Evolutionary conservation across 2,888 invertebrate species (phyloP).

Genomic region (Leucoptera coffeella): DNA sequence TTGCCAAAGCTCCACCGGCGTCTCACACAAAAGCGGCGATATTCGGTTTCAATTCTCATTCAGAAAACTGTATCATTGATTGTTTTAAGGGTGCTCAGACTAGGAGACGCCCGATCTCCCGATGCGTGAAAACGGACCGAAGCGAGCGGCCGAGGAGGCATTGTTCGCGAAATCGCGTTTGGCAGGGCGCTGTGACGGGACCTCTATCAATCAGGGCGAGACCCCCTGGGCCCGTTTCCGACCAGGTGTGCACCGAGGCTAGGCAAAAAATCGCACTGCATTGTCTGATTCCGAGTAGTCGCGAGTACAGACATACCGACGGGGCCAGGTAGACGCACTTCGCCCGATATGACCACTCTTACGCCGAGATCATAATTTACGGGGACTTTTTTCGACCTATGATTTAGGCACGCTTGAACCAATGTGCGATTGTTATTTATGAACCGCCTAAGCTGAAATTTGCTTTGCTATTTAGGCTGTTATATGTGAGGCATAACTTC

Average conservation of each 20-base stretch:
- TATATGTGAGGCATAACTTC: no score
- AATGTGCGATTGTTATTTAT: no score
- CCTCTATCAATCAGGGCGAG: conserved; percentile 31
- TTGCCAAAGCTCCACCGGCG: no score
- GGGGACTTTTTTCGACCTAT: no score
- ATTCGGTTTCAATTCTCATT: no score
- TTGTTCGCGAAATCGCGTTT: conserved; percentile 26
- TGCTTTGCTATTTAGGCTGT: no score
- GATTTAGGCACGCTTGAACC: no score
- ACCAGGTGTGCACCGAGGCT: conserved; percentile 35
- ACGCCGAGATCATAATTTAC: no score
- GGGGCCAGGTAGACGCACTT: conserved; percentile 25
- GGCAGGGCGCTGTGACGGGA: conserved; percentile 15
- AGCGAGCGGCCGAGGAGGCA: conserved; percentile 12
- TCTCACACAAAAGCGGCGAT: no score
- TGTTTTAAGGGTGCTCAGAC: conserved; percentile 40
- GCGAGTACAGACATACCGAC: conserved; percentile 10
- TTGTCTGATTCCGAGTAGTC: conserved; percentile 44
- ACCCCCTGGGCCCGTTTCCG: conserved; percentile 49
- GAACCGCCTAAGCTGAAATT: no score
- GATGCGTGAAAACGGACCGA: conserved; percentile 14
- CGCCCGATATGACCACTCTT: no score
- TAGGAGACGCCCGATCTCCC: conserved; percentile 31
- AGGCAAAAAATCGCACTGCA: conserved; percentile 30
- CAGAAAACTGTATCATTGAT: conserved; percentile 45